Conservation (phyloP, 92 coral and sea anemone genomes). For the Palythoa grandiflora region DNA sequence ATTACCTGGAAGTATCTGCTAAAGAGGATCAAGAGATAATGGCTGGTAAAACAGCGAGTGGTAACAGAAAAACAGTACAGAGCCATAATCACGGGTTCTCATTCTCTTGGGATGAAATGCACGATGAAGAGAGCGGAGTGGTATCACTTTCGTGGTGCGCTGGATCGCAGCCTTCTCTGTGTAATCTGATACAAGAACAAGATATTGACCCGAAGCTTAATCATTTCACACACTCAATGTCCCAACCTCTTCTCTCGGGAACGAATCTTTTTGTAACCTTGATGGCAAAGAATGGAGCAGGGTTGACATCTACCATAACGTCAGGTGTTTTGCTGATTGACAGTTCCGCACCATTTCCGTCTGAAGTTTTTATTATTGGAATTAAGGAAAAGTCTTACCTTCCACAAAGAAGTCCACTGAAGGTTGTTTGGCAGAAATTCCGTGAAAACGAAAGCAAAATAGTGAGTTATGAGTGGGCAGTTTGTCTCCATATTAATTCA, state of each 20-base stretch:
- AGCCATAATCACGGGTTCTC: constrained; percentile 19
- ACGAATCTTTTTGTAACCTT: constrained; percentile 60
- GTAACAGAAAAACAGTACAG: neutral
- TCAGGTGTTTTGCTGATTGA: constrained; percentile 71
- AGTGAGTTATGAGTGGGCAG: constrained; percentile 71
- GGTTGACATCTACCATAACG: constrained; percentile 42
- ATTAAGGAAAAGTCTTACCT: constrained; percentile 51
- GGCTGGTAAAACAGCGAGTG: neutral
- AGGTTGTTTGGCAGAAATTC: constrained; percentile 70
- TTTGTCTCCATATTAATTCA: constrained; percentile 55
- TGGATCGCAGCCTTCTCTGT: constrained; percentile 49
- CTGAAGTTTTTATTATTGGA: constrained; percentile 66
- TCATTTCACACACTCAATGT: constrained; percentile 12
- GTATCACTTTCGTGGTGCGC: constrained; percentile 60
- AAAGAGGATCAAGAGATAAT: no score
- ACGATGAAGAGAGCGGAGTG: constrained; percentile 73
- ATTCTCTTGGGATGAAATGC: constrained; percentile 58
- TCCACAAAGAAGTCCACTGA: constrained; percentile 48
- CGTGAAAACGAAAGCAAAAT: constrained; percentile 71
- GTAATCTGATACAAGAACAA: constrained; percentile 54
- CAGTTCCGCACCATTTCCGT: constrained; percentile 70
- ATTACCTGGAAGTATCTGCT: neutral
- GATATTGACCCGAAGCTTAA: constrained; percentile 35
- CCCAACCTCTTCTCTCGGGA: constrained; percentile 67
- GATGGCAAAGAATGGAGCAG: constrained; percentile 74